Percentiles rank a stretch among this genome's conserved stretches.
Evolutionary conservation across 1,140 invertebrate species (phyloP).

Genomic region (Cardiocondyla obscurior): DNA sequence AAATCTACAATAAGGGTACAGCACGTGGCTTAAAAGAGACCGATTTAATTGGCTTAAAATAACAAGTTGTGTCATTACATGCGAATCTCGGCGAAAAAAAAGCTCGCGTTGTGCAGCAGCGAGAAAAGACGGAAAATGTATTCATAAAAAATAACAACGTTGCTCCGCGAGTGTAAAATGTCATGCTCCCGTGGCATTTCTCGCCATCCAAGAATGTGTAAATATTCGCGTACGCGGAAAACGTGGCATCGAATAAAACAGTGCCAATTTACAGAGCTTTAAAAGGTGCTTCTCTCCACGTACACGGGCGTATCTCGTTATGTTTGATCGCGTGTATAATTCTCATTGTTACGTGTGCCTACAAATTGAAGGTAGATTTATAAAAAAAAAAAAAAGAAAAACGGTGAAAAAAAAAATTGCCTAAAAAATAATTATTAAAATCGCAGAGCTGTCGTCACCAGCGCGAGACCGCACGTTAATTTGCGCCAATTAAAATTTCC

Average conservation of each 20-base stretch:
- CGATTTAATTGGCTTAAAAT: conserved; percentile 55
- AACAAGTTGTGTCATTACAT: conserved; percentile 35
- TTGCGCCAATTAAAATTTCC: not conserved
- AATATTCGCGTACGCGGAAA: not conserved
- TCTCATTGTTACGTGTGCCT: not conserved
- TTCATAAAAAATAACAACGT: conserved; percentile 53
- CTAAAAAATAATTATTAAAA: conserved; percentile 63
- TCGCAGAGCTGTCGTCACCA: not conserved
- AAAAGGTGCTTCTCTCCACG: not conserved
- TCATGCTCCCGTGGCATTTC: not conserved
- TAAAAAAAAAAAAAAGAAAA: conserved; percentile 21
- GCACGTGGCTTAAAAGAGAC: not conserved
- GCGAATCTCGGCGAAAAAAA: conserved; percentile 43
- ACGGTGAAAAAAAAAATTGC: conserved; percentile 32
- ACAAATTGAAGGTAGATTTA: conserved; percentile 12
- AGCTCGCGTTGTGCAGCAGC: not conserved
- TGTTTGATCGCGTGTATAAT: conserved; percentile 1
- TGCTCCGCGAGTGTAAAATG: not conserved
- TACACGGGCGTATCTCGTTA: not conserved
- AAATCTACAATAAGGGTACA: not conserved
- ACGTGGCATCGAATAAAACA: conserved; percentile 3
- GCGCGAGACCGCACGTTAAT: not conserved
- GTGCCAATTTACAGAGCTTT: not conserved
- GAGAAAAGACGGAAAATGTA: conserved; percentile 15
- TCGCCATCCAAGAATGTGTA: not conserved